phyloP scores from a whole-genome alignment of 2,797 vertebrate genomes.

The Masticophis lateralis region DNA sequence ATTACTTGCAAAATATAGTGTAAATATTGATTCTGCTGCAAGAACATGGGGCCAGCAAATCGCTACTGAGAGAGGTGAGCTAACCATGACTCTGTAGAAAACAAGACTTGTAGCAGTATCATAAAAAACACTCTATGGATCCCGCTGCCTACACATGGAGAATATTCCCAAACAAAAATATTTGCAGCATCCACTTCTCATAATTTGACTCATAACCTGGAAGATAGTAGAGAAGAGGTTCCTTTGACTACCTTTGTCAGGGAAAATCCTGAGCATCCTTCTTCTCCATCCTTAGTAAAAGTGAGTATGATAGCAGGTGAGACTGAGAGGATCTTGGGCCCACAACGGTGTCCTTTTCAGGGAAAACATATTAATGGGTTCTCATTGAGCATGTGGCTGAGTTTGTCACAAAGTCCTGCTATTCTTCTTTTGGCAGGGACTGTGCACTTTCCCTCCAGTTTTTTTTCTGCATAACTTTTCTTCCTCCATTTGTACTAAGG shows the following conservation, averaged over 20 bases:
- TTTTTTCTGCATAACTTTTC: not conserved
- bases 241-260: not conserved
- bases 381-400: not conserved
- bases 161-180: not conserved
- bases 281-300: not conserved
- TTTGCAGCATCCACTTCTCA: not conserved
- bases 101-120: not conserved
- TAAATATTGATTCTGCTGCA: not conserved
- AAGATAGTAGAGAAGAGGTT: not conserved
- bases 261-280: not conserved
- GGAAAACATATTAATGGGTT: not conserved
- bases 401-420: not conserved
- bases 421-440: not conserved
- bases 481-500: not conserved
- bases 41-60: not conserved
- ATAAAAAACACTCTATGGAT: not conserved
- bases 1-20: not conserved
- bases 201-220: not conserved
- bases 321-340: not conserved
- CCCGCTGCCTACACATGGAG: not conserved
- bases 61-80: not conserved
- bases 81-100: not conserved
- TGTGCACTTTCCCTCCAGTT: not conserved
- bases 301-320: not conserved
- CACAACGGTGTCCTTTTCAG: not conserved